These are phyloP conservation scores for Acleris emargana DNA, from an alignment of 2,888 invertebrate species.

Conservation along the genomic window DNA sequence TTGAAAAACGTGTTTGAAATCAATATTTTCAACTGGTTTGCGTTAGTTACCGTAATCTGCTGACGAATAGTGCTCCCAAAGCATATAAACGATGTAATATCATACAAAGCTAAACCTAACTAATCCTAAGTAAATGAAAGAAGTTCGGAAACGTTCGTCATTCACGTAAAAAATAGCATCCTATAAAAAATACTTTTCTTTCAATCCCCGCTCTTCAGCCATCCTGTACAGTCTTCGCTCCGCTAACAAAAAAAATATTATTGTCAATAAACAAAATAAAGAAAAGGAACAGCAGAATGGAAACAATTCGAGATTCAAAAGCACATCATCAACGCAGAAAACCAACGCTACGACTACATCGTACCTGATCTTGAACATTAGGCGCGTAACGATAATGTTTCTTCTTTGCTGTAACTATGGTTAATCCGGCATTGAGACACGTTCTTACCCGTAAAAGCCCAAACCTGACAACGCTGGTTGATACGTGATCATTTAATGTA, in stretches of 20 bases:
- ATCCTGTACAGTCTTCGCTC: constrained; percentile 15
- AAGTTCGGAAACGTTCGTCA: constrained; percentile 48
- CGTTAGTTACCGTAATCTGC: neutral
- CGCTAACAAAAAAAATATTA: neutral
- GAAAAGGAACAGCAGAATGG: neutral
- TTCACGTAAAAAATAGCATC: constrained; percentile 47
- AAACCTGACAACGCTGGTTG: too few relatives aligned
- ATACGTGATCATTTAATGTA: too few relatives aligned
- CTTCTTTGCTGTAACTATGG: constrained; percentile 15
- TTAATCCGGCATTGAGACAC: constrained; percentile 16
- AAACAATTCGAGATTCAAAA: neutral
- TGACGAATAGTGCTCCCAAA: constrained; percentile 21
- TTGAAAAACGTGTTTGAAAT: too few relatives aligned
- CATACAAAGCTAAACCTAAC: constrained; percentile 22
- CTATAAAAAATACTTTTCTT: constrained; percentile 62
- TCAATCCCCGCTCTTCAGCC: constrained; percentile 37
- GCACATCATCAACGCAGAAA: neutral
- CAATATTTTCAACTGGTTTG: too few relatives aligned
- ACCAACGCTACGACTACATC: constrained; percentile 21
- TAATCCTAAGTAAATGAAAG: constrained; percentile 40
- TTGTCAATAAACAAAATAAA: neutral
- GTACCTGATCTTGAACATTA: constrained; percentile 17
- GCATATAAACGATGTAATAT: constrained; percentile 3
- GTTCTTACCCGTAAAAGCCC: neutral
- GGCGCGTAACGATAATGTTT: constrained; percentile 18